Evolutionary conservation across 2,797 vertebrate genomes (phyloP).

Genomic region (Urophycis tenuis): DNA sequence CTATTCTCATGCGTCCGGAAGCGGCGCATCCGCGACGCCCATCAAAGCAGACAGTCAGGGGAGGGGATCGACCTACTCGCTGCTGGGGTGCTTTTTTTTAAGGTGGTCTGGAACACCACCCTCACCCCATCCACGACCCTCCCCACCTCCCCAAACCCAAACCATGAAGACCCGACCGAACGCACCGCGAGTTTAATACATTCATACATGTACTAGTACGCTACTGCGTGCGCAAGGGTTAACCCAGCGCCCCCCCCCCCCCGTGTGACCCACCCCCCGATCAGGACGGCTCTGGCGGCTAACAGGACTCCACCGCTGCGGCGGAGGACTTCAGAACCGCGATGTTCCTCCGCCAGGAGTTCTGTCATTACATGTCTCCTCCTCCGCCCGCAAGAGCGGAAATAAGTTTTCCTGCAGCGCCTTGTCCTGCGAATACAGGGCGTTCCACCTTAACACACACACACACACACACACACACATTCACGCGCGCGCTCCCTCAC

Average conservation of each 20-base stretch:
- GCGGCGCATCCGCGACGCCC: constrained; percentile 69
- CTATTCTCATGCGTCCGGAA: constrained; percentile 73
- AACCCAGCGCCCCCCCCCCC: no score
- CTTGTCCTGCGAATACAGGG: not conserved
- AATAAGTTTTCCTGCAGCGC: constrained; percentile 24
- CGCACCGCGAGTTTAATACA: no score
- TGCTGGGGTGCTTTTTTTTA: constrained; percentile 59
- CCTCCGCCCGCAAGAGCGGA: constrained; percentile 43
- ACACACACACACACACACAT: not conserved
- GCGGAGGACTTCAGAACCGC: not conserved
- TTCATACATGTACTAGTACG: no score
- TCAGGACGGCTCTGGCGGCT: no score
- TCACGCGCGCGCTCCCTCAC: no score
- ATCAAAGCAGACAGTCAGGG: constrained; percentile 67
- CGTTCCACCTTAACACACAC: constrained; percentile 69
- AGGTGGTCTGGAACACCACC: constrained; percentile 50
- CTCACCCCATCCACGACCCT: no score
- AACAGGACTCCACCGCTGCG: no score
- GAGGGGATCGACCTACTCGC: constrained; percentile 44
- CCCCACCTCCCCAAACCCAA: not conserved
- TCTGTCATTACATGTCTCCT: not conserved
- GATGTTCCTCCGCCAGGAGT: not conserved
- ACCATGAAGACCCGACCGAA: no score
- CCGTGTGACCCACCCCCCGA: no score
- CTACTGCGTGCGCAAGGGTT: no score